These are phyloP conservation scores for Bettongia penicillata DNA, from an alignment of 2,113 vertebrate species.

Conservation along the genomic window DNA sequence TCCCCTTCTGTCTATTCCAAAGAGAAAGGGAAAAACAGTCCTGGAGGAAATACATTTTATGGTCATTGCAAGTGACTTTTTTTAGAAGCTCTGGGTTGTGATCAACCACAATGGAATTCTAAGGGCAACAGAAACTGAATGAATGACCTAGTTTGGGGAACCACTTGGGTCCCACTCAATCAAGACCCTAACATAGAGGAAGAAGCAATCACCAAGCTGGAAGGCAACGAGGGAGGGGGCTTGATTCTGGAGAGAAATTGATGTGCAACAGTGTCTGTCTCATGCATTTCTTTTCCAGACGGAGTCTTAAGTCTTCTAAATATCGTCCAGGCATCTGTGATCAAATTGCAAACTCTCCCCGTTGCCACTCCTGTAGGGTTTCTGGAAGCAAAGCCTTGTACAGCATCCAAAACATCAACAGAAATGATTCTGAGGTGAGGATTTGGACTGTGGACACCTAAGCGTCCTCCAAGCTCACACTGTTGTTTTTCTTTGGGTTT, in stretches of 20 bases:
- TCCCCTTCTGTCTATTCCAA: neutral
- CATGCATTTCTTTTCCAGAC: constrained; percentile 70
- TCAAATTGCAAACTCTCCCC: constrained; percentile 40
- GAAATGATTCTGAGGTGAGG: constrained; percentile 78
- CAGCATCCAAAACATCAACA: constrained; percentile 10
- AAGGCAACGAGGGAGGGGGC: neutral
- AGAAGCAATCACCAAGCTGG: neutral
- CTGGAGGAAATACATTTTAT: neutral
- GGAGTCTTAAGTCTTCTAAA: constrained; percentile 49
- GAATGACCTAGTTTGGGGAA: neutral
- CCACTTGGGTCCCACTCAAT: neutral
- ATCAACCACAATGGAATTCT: neutral
- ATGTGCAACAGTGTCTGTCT: neutral
- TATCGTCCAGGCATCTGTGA: constrained; percentile 54
- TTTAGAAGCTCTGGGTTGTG: neutral
- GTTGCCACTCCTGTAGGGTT: constrained; percentile 48
- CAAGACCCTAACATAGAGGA: neutral
- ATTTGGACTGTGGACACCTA: neutral
- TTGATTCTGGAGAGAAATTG: neutral
- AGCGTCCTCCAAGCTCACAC: neutral
- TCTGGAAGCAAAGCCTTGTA: constrained; percentile 64
- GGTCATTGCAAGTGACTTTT: neutral
- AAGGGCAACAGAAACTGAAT: neutral
- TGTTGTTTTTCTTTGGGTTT: neutral
- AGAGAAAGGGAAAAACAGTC: neutral